Percentiles rank a stretch among this genome's conserved stretches.
These are phyloP conservation scores for Goniozus legneri DNA, from an alignment of 1,140 invertebrate genomes.

Conservation along the genomic window DNA sequence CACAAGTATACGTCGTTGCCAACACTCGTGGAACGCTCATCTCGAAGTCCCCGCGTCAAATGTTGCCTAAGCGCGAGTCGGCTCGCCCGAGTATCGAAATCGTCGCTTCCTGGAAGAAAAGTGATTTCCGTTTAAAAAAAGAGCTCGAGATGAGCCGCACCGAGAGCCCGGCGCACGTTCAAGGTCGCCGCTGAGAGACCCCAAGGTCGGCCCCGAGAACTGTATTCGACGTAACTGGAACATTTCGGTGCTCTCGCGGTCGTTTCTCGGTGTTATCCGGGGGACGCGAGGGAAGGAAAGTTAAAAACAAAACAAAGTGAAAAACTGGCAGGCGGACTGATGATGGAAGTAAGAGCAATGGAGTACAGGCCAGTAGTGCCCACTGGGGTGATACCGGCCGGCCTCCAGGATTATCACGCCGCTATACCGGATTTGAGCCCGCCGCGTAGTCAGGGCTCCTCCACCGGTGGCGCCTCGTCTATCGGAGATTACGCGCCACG, in stretches of 20 bases:
- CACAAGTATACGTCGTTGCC: too few relatives aligned
- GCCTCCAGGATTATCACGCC: slow-evolving; percentile 50
- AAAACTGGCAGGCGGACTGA: not conserved
- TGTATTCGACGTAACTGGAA: too few relatives aligned
- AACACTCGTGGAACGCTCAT: too few relatives aligned
- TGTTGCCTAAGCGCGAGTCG: too few relatives aligned
- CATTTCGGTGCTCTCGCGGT: too few relatives aligned
- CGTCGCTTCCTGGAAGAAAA: too few relatives aligned
- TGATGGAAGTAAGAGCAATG: slow-evolving; percentile 51
- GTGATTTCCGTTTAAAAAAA: too few relatives aligned
- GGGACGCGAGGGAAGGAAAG: not conserved
- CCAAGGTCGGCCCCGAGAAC: not conserved
- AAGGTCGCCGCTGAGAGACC: not conserved
- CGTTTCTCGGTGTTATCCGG: too few relatives aligned
- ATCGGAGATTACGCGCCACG: slow-evolving; percentile 51
- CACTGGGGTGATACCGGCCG: slow-evolving; percentile 41
- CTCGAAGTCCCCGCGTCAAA: too few relatives aligned
- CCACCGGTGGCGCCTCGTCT: slow-evolving; percentile 50
- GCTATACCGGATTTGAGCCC: slow-evolving; percentile 50
- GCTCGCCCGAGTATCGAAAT: too few relatives aligned
- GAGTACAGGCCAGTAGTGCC: slow-evolving; percentile 50
- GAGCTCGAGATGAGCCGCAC: not conserved
- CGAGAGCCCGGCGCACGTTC: not conserved
- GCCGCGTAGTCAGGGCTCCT: slow-evolving; percentile 50
- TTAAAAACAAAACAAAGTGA: not conserved